These are phyloP conservation scores for Drosophila rellima DNA, from an alignment of 2,888 invertebrate species.

Conservation along the genomic window DNA sequence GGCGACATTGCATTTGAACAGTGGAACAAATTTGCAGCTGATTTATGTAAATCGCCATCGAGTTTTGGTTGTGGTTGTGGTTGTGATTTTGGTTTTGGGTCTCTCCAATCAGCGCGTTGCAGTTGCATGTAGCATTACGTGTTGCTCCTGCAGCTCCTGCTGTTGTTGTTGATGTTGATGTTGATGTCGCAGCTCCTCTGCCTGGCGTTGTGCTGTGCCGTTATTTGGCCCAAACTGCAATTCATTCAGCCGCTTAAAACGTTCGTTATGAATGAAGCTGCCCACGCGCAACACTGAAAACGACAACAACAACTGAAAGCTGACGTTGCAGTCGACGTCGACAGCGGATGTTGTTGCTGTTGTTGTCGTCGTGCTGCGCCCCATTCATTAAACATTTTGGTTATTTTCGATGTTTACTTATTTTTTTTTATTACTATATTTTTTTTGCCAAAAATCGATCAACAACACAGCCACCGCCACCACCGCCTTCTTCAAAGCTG, in stretches of 20 bases:
- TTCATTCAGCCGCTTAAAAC: slow-evolving; percentile 67
- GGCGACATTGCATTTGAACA: slow-evolving; percentile 79
- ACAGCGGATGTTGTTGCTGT: slow-evolving; percentile 69
- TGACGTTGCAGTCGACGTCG: slow-evolving; percentile 47
- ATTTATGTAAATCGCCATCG: slow-evolving; percentile 76
- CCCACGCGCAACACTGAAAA: slow-evolving; percentile 63
- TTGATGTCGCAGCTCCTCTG: slow-evolving; percentile 23
- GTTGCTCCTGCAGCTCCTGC: slow-evolving; percentile 47
- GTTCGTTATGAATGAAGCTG: slow-evolving; percentile 79
- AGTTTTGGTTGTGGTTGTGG: slow-evolving; percentile 33
- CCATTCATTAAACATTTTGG: slow-evolving; percentile 67
- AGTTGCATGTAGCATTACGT: slow-evolving; percentile 36
- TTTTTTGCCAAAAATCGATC: slow-evolving; percentile 64
- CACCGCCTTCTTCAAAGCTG: slow-evolving; percentile 14
- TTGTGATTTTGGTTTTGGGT: slow-evolving; percentile 6
- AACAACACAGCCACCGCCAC: slow-evolving; percentile 36
- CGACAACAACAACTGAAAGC: slow-evolving; percentile 19
- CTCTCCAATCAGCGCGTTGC: slow-evolving; percentile 60
- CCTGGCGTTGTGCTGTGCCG: slow-evolving; percentile 50
- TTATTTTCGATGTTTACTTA: slow-evolving; percentile 29
- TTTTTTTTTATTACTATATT: slow-evolving; percentile 1
- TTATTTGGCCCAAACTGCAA: slow-evolving; percentile 72
- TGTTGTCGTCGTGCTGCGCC: slow-evolving; percentile 52
- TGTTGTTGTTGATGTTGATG: background rate
- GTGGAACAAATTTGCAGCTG: slow-evolving; percentile 80